Base-by-base conservation (phyloP, 2,888 invertebrate genomes). In the Acronicta leporina region DNA sequence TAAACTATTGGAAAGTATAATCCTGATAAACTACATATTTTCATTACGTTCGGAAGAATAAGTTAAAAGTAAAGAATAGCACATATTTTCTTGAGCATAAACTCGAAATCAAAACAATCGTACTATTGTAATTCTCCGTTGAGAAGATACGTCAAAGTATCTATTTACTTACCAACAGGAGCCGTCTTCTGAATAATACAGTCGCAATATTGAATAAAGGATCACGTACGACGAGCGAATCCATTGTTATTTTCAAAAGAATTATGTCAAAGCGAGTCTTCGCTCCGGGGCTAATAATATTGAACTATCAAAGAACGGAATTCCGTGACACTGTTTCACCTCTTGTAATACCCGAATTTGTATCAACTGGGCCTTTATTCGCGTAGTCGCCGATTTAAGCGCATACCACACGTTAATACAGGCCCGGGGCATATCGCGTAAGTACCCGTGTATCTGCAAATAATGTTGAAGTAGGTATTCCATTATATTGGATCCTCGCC, bases 401-500 rank as follows among this genome's bases (percentile, higher is more conserved):
- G 77, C 68, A 73, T 69, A 67, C 77, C 74, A 77, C 84, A 89
- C 87, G 89, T 87, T 92, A 92, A 92, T 91, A 91, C 87, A 68
- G 66, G 86, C 93, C 89, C 62, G 77, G 55, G 91, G 94, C 92
- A 77, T 77, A 85, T 86, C 83, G 87, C 81, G 87, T 89, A 91
- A 88, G 88, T 90, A 90, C 85, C 88, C 86, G 81, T 90, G 91
- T 91, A 88, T 91, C 90, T 87, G 91, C 92, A 93, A 94, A 94
- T 93, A 94, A 91, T 87, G 87, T 87, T 89, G 88, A 92, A 94
- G 92, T 77, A 79, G 79, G 74, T 93, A 94, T 94, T 93, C 91
- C 90, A 93, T 94, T 94, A 94, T 94, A 92, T 92, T 88, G 89
- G 90, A 93, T 91, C 94, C 94, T 90, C 79, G 91, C 94, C 92